phyloP scores from a whole-genome alignment of 2,113 vertebrate genomes.

The Labeo rohita region DNA sequence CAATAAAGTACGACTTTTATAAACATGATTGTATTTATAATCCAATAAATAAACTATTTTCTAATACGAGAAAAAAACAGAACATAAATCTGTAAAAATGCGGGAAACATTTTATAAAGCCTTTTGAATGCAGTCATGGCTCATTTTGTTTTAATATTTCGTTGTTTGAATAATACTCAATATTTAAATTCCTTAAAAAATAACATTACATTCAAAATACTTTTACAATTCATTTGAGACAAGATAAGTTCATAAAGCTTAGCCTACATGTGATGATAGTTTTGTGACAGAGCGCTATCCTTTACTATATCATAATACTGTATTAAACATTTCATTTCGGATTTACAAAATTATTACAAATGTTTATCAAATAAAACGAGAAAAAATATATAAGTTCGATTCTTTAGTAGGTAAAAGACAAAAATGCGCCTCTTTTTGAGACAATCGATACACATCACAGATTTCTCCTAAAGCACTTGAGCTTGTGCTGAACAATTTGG shows the following conservation, averaged over 20 bases:
- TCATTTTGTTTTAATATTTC: neutral
- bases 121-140: neutral
- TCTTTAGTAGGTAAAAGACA: neutral
- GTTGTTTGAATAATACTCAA: neutral
- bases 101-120: neutral
- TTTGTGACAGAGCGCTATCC: neutral
- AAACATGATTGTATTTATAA: neutral
- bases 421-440: neutral
- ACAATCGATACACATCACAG: conserved; percentile 23
- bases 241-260: neutral
- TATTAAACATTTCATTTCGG: neutral
- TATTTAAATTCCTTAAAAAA: neutral
- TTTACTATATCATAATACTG: neutral
- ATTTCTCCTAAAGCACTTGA: conserved; percentile 16
- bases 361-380: neutral
- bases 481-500: conserved; percentile 39
- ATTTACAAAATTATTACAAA: neutral
- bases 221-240: neutral
- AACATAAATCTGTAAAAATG: neutral
- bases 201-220: neutral
- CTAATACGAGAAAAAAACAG: neutral
- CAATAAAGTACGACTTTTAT: neutral
- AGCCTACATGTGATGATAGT: neutral
- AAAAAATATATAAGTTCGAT: neutral
- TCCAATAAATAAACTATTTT: neutral